phyloP scores from a whole-genome alignment of 2,113 vertebrate species.

The Gymnobelideus leadbeateri region DNA sequence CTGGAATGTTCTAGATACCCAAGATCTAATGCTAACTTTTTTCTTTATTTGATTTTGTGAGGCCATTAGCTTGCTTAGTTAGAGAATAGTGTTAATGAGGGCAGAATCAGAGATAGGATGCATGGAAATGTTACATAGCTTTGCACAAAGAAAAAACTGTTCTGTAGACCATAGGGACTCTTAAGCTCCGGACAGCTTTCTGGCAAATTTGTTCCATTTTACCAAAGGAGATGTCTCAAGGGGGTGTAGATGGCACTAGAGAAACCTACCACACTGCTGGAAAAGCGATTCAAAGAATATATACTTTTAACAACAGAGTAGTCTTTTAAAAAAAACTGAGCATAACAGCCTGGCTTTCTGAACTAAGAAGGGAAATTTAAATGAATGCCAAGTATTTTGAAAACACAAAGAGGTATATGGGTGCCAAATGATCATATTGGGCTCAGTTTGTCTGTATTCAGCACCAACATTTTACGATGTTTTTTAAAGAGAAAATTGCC shows the following conservation, averaged over 20 bases:
- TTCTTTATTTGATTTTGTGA: slow-evolving; percentile 32
- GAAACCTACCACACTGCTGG: background rate
- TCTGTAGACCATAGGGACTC: background rate
- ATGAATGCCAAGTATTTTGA: background rate
- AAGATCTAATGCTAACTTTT: background rate
- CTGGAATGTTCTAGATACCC: background rate
- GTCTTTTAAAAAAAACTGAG: background rate
- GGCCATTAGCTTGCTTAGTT: slow-evolving; percentile 1
- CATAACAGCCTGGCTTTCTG: background rate
- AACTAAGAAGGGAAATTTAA: background rate
- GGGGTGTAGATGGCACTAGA: background rate
- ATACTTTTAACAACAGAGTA: background rate
- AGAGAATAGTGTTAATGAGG: background rate
- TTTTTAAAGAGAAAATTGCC: slow-evolving; percentile 21
- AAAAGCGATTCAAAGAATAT: background rate
- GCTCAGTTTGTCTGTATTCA: slow-evolving; percentile 7
- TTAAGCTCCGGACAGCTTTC: background rate
- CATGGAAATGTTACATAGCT: background rate
- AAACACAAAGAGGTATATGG: background rate
- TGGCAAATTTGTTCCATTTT: background rate
- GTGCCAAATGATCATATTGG: background rate
- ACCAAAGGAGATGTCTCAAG: slow-evolving; percentile 19
- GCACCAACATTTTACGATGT: background rate
- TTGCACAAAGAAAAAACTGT: background rate
- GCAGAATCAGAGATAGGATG: background rate